Percentiles rank a stretch among this genome's conserved stretches.
Conservation (phyloP, 2,113 vertebrate species). For the Clarias batrachus region DNA sequence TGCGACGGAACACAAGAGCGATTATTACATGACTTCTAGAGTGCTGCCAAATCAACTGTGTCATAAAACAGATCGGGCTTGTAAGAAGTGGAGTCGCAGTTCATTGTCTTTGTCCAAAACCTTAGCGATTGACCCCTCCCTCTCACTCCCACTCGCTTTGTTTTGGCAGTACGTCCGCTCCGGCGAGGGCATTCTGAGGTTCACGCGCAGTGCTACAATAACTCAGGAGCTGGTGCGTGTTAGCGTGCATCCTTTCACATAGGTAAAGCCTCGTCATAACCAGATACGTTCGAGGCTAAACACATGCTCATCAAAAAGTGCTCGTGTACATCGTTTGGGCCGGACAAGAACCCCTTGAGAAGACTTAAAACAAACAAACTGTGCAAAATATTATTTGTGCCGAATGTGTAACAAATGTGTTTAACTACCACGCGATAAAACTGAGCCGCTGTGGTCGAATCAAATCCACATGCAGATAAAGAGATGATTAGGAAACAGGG, state of each 20-base stretch:
- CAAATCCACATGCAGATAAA: slow-evolving; percentile 6
- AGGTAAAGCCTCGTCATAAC: neutral
- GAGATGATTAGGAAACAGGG: neutral
- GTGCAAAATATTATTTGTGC: neutral
- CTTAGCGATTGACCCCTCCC: slow-evolving; percentile 22
- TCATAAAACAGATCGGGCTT: slow-evolving; percentile 37
- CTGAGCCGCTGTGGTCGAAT: neutral
- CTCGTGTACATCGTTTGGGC: neutral
- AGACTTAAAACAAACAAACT: neutral
- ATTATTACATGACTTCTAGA: neutral
- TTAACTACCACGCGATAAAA: neutral
- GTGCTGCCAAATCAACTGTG: slow-evolving; percentile 35
- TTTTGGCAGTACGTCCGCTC: slow-evolving; percentile 26
- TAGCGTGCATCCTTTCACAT: neutral
- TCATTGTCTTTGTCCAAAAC: slow-evolving; percentile 28
- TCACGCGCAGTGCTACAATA: slow-evolving; percentile 37
- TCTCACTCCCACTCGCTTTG: slow-evolving; percentile 25
- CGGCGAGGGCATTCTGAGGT: slow-evolving; percentile 39
- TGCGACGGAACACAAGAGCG: neutral
- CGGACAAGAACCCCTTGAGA: neutral
- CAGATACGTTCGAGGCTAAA: neutral
- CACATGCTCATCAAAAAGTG: neutral
- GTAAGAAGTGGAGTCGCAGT: slow-evolving; percentile 32
- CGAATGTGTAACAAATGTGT: neutral
- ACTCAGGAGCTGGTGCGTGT: slow-evolving; percentile 16